These are phyloP conservation scores for Eilema griseolum DNA, from an alignment of 2,888 invertebrate genomes.

Conservation along the genomic window DNA sequence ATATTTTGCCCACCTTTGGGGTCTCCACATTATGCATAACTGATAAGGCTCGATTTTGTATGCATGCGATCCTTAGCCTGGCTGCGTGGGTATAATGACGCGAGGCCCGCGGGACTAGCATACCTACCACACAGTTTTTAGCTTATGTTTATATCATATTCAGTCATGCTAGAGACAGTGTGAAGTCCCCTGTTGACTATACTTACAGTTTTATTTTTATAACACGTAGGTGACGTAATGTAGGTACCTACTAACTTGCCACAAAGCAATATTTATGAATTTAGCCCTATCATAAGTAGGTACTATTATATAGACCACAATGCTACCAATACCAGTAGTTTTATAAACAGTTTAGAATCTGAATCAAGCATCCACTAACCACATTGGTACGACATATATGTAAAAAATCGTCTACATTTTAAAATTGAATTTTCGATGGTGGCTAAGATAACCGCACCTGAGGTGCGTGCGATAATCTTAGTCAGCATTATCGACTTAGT, in stretches of 20 bases:
- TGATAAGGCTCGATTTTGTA: constrained; percentile 86
- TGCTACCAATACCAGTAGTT: too few species aligned
- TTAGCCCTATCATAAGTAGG: neutral
- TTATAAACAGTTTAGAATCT: too few species aligned
- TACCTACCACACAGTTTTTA: constrained; percentile 62
- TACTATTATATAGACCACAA: neutral
- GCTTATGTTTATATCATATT: constrained; percentile 43
- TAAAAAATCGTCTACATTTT: too few species aligned
- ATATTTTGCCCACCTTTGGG: constrained; percentile 86
- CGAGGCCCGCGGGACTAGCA: constrained; percentile 70
- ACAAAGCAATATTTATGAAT: neutral
- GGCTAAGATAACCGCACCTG: neutral
- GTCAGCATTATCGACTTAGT: too few species aligned
- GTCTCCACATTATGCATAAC: constrained; percentile 87
- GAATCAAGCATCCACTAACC: too few species aligned
- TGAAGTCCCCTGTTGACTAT: neutral
- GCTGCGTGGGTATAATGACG: constrained; percentile 75
- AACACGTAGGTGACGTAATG: neutral
- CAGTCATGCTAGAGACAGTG: constrained; percentile 10
- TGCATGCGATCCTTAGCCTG: constrained; percentile 85
- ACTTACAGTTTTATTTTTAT: neutral
- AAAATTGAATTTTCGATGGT: too few species aligned
- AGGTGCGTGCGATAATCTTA: too few species aligned
- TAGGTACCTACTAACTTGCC: neutral
- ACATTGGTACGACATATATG: too few species aligned